Evolutionary conservation across 2,888 invertebrate genomes (phyloP), one percentile per base, ranked within the genome.

Genomic region (Hydraecia micacea): DNA sequence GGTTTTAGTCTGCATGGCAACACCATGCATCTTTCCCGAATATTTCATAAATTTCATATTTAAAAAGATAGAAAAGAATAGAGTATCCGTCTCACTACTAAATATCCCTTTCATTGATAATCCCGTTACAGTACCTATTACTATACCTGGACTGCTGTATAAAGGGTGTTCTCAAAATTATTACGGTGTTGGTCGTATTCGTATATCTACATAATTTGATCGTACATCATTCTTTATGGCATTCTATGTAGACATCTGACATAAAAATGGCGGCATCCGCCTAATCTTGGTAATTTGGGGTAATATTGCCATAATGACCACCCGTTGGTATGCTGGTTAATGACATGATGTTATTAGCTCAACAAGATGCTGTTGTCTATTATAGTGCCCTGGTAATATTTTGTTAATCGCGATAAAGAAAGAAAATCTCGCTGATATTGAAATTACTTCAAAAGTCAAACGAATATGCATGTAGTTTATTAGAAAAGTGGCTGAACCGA

Each of bases 281-380:
- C 76, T 84, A 83, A 76, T 83, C 66, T 86, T 83, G 68, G 62
- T 72, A 79, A 83, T 85, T 86, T 79, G 68, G 75, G 62, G 42
- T 68, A 74, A 79, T 83, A 76, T 63, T 42, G 68, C 58, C n/a
- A 55, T 78, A 86, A 86, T 83, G 72, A 83, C 68, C 75, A 75
- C 63, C 69, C 67, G 65, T 66, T 82, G 79, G 73, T 72, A 71
- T 72, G 42, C 18, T 42, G 42, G 70, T 60, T 86, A 73, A 79
- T 73, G 55, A 28, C 11, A 32, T 28, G 25, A 42, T 65, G 7
- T 60, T 76, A 65, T 62, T 66, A 32, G 55, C 18, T 5, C 0
- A 52, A 65, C 65, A 62, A 70, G 28, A 28, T 65, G 18, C 52
- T 62, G 49, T 2, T n/a, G 18, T 52, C 28, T 70, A 55, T 83